Evolutionary conservation across 2,797 vertebrate species (phyloP).

Genomic region (Lithobates sylvaticus): DNA sequence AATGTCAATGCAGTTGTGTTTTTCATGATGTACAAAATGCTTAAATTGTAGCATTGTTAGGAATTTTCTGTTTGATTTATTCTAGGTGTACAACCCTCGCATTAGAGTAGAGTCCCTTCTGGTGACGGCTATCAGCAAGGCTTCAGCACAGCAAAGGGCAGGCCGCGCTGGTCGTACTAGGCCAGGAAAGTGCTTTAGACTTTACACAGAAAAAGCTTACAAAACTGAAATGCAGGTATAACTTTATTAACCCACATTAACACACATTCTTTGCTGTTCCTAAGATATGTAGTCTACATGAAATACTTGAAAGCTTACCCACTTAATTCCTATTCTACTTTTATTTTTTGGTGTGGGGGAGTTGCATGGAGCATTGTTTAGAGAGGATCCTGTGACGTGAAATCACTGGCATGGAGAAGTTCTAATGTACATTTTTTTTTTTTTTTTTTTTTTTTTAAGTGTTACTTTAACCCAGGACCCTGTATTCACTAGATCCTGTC

Average conservation of each 20-base stretch:
- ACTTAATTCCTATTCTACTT: too few species aligned
- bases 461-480: too few species aligned
- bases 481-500: too few species aligned
- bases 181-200: constrained; percentile 95
- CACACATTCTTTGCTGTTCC: too few species aligned
- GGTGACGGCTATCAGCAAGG: constrained; percentile 97
- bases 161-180: constrained; percentile 93
- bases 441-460: too few species aligned
- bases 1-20: background rate
- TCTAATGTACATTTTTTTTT: too few species aligned
- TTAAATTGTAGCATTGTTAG: background rate
- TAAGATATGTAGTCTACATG: too few species aligned
- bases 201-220: constrained; percentile 98
- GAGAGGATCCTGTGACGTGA: too few species aligned
- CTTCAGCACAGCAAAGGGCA: constrained; percentile 95
- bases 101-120: constrained; percentile 97
- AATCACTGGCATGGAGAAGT: too few species aligned
- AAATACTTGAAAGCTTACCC: too few species aligned
- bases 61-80: background rate
- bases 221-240: constrained; percentile 98
- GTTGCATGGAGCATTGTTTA: too few species aligned
- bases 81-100: constrained; percentile 93
- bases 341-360: too few species aligned
- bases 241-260: background rate
- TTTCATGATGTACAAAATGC: background rate